phyloP scores from a whole-genome alignment of 1,140 invertebrate genomes.

The Calliphora vicina region DNA sequence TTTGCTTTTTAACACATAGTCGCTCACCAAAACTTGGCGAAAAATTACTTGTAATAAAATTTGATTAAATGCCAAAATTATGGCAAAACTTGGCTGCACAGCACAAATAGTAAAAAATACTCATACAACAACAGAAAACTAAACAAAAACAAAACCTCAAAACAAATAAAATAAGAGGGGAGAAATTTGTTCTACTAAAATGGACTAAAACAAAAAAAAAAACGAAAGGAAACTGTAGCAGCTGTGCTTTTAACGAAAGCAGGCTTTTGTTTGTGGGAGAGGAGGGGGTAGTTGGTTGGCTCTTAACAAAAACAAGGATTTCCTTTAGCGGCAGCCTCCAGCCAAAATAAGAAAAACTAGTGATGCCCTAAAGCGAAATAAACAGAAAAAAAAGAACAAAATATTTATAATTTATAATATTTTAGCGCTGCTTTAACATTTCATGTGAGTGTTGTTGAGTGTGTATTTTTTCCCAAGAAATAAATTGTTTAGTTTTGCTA shows the following conservation, averaged over 20 bases:
- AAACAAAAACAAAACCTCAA: not conserved
- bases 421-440: not conserved
- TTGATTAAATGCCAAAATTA: slow-evolving; percentile 31
- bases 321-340: not conserved
- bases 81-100: not conserved
- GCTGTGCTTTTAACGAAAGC: not conserved
- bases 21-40: not conserved
- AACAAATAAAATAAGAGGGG: no score
- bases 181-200: not conserved
- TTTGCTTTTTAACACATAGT: not conserved
- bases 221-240: not conserved
- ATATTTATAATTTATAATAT: not conserved
- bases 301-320: not conserved
- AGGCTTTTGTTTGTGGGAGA: not conserved
- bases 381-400: not conserved
- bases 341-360: not conserved
- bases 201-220: not conserved
- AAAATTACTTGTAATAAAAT: slow-evolving; percentile 21
- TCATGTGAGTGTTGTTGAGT: not conserved
- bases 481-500: not conserved
- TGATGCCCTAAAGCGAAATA: not conserved
- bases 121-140: not conserved
- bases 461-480: not conserved
- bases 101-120: not conserved
- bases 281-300: not conserved